Evolutionary conservation across 2,113 vertebrate species (phyloP), one percentile per base, ranked within the genome.

Genomic region (Tupaia tana): DNA sequence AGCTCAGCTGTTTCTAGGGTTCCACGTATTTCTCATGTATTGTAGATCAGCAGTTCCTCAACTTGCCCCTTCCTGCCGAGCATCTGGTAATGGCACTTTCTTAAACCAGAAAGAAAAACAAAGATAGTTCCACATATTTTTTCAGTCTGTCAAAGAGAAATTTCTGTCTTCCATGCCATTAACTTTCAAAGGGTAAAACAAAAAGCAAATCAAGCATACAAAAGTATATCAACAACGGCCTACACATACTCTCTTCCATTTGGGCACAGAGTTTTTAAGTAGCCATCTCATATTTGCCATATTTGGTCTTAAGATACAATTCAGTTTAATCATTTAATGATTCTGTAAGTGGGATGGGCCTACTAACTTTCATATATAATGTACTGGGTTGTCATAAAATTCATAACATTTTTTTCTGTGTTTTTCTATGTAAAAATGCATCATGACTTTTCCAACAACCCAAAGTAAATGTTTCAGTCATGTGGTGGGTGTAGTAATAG

Each of bases 401-500:
- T 43, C 43, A 43, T 43, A 43, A 43, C 43, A 43, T 43, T 43
- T 43, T 43, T 43, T 43, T 43, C 43, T 43, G 6, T 43, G 43
- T 43, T 43, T 43, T 43, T 43, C 43, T 43, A 43, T 43, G 43
- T 43, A 43, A 43, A 43, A 43, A 43, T 43, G 43, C 43, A 43
- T 43, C 43, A 43, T 43, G 43, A 43, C 43, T 43, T 43, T 43
- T 43, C 43, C 43, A 6, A 43, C 43, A 6, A 43, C 43, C 43
- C 43, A 43, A 43, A 63, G 14, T 19, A 67, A 81, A 4, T 29
- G 14, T 64, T 64, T 58, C 11, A 14, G 9, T 24, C 77, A 13
- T 14, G 3, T 66, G 34, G 2, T 6, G 70, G 14, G 0, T 0
- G 0, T 9, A 61, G 9, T 34, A 9, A 79, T 16, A 69, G n/a